A percentile compares a stretch with the other conserved stretches of the same genome.
These are phyloP conservation scores for Promerops cafer DNA, from an alignment of 2,113 vertebrate species.

Conservation along the genomic window DNA sequence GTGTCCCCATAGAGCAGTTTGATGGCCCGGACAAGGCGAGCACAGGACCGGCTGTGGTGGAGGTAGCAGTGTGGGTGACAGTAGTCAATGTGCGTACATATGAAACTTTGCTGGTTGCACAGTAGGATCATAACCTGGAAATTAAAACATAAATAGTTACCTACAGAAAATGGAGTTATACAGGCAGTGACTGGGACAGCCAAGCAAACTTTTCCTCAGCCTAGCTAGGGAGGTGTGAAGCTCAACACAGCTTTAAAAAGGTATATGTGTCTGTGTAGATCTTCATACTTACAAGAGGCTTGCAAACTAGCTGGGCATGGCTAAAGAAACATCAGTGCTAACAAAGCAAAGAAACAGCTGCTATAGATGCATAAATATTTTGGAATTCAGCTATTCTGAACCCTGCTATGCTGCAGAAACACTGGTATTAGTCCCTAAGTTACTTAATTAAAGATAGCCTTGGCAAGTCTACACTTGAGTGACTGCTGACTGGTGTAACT, in stretches of 20 bases:
- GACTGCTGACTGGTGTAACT: not conserved
- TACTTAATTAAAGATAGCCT: not conserved
- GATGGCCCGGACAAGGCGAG: constrained; percentile 92
- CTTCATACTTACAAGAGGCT: not conserved
- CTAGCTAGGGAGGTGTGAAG: not conserved
- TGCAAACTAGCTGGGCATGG: not conserved
- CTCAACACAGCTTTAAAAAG: not conserved
- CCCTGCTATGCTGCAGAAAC: not conserved
- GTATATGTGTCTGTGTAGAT: not conserved
- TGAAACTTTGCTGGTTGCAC: constrained; percentile 99
- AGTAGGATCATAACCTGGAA: constrained; percentile 94
- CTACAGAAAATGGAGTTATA: not conserved
- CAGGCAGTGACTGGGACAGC: not conserved
- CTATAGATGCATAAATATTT: not conserved
- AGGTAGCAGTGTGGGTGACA: constrained; percentile 98
- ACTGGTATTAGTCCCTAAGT: not conserved
- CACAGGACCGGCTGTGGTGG: constrained; percentile 94
- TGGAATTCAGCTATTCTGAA: not conserved
- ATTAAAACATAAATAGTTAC: not conserved
- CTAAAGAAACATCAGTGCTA: not conserved
- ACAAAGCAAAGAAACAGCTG: not conserved
- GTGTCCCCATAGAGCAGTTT: constrained; percentile 94
- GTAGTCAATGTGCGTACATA: constrained; percentile 94
- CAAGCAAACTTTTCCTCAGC: not conserved
- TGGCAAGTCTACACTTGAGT: not conserved